A percentile compares a stretch with the other conserved stretches of the same genome.
phyloP scores from a whole-genome alignment of 2,797 vertebrate species.

The Melanotaenia pygmaea region DNA sequence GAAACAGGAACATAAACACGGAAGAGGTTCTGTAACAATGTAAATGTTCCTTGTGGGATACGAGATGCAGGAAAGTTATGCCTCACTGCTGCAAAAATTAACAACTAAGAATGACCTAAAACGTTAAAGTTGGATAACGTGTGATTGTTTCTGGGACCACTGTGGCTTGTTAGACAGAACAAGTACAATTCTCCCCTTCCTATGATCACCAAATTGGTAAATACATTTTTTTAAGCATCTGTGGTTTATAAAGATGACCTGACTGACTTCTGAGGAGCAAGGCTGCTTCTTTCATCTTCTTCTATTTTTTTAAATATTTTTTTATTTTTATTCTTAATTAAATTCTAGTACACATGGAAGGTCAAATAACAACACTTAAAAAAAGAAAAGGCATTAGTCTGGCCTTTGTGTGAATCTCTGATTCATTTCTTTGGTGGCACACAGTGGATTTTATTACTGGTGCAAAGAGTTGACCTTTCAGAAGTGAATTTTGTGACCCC shows the following conservation, averaged over 20 bases:
- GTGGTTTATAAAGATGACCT: constrained; percentile 77
- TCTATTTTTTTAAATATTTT: too few relatives aligned
- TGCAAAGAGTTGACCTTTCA: constrained; percentile 71
- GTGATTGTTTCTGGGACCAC: neutral
- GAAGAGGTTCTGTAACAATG: constrained; percentile 18
- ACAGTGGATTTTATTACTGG: constrained; percentile 76
- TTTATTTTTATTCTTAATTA: constrained; percentile 52
- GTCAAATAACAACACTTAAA: constrained; percentile 70
- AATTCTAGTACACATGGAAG: constrained; percentile 70
- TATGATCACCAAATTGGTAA: constrained; percentile 71
- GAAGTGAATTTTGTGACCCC: constrained; percentile 70
- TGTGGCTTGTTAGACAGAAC: constrained; percentile 26
- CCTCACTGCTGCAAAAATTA: constrained; percentile 8
- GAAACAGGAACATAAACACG: constrained; percentile 54
- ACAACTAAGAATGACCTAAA: neutral
- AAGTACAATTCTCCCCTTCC: constrained; percentile 18
- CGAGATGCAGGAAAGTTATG: constrained; percentile 6
- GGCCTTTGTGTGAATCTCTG: constrained; percentile 76
- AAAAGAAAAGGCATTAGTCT: constrained; percentile 63
- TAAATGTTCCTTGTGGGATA: constrained; percentile 15
- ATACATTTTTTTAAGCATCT: constrained; percentile 67
- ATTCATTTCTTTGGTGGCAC: constrained; percentile 73
- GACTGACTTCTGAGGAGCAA: constrained; percentile 59
- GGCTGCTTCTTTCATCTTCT: constrained; percentile 27
- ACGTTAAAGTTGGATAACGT: neutral